Conservation (phyloP, 2,113 vertebrate species). For the Prionailurus bengalensis region DNA sequence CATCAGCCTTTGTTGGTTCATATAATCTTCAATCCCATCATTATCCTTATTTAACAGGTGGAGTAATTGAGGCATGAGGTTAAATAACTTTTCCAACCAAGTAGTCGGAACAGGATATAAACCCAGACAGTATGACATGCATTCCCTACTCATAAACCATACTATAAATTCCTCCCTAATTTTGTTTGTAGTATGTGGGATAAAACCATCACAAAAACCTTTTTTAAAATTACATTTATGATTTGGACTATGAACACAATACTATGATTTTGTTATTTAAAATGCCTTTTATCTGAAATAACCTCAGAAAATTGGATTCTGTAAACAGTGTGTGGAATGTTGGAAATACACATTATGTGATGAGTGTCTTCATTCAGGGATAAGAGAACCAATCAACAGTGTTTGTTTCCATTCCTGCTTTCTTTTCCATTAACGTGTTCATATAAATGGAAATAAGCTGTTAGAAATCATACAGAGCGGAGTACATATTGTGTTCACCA, state of each 20-base stretch:
- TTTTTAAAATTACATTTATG: slow-evolving; percentile 63
- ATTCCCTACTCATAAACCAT: background rate
- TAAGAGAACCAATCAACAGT: slow-evolving; percentile 50
- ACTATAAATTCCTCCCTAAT: background rate
- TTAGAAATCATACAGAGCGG: slow-evolving; percentile 44
- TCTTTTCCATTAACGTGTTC: slow-evolving; percentile 60
- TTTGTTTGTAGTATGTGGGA: background rate
- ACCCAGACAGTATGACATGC: background rate
- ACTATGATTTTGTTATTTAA: slow-evolving; percentile 71
- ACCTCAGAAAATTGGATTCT: slow-evolving; percentile 68
- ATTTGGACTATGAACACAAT: slow-evolving; percentile 6
- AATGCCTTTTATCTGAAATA: slow-evolving; percentile 74
- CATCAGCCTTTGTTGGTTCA: background rate
- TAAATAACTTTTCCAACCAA: slow-evolving; percentile 4
- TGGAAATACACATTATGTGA: slow-evolving; percentile 46
- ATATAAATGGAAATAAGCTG: slow-evolving; percentile 79
- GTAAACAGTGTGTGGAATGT: slow-evolving; percentile 63
- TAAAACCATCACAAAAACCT: background rate
- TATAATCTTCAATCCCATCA: background rate
- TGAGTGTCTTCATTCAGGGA: slow-evolving; percentile 67
- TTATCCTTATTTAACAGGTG: background rate
- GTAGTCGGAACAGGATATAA: background rate
- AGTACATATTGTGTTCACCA: slow-evolving; percentile 50
- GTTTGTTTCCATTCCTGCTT: slow-evolving; percentile 70
- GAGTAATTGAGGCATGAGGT: background rate